Base-by-base conservation (phyloP, 1,140 invertebrate genomes). In the Chrysopa pallens region DNA sequence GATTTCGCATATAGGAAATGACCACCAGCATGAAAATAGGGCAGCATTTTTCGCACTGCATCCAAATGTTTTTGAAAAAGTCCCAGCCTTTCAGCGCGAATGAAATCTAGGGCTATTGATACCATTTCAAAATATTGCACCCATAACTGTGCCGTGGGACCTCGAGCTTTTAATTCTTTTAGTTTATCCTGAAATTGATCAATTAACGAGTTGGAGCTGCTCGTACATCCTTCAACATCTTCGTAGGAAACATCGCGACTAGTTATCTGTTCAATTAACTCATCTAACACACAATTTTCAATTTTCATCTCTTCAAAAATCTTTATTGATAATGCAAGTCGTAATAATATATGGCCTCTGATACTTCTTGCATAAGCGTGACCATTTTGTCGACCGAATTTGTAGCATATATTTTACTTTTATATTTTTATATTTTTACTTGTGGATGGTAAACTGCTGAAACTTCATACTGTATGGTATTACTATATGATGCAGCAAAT, bases 1-100 rank as follows among this genome's bases (percentile, higher is more conserved):
- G 58, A 62, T 56, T 68, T 69, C 6, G 62, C 57, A 51, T 66
- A 66, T 15, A 57, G 42, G 44, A 60, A 60, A 48, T 68, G 66
- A 12, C 64, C 62, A 44, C 50, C 38, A 4, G 62, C 59, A 48
- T 64, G 59, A 50, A 67, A 63, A 51, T 58, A 63, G 0, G 59
- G 61, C 27, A 66, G 52, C 61, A 66, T 66, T 48, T 53, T 51
- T 35, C 49, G 40, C n/a, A 66, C 50, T 46, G 44, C 45, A 42
- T 52, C 45, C n/a, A 62, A 45, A 48, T 64, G 56, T 46, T 56
- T 42, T 43, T 60, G 29, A 44, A 51, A 64, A 54, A 56, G 40
- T 8, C 59, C 28, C 43, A 8, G 48, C 28, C 51, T 42, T 51
- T 60, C 53, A 1, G 57, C 52, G 36, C 46, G 29, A 29, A 59